Evolutionary conservation across 2,797 vertebrate genomes (phyloP).

Genomic region (Tympanoctomys barrerae): DNA sequence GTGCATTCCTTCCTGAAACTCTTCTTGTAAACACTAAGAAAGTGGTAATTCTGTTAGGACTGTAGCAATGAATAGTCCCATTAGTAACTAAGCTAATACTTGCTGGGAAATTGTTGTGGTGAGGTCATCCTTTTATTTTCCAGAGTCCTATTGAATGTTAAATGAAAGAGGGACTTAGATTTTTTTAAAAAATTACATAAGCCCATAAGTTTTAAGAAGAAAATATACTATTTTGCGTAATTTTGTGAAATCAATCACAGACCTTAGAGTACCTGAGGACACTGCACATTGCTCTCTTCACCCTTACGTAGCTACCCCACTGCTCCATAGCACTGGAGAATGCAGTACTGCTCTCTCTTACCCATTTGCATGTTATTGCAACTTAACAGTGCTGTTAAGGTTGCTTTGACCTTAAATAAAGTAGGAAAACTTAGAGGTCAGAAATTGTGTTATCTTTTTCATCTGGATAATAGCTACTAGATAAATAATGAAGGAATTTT

Average conservation of each 20-base stretch:
- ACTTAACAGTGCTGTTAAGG: neutral
- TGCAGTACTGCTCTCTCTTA: neutral
- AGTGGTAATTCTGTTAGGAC: neutral
- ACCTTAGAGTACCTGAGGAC: neutral
- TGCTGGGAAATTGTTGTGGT: neutral
- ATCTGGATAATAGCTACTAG: neutral
- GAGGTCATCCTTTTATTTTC: neutral
- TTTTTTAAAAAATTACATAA: neutral
- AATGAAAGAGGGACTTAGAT: neutral
- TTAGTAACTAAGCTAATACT: neutral
- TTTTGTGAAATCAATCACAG: neutral
- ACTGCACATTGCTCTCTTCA: neutral
- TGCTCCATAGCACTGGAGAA: too few species aligned
- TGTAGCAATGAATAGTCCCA: neutral
- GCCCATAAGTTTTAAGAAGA: neutral
- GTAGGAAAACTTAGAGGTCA: neutral
- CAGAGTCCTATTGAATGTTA: neutral
- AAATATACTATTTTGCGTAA: neutral
- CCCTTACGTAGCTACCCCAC: too few species aligned
- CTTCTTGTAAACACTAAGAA: neutral
- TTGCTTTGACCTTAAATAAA: neutral
- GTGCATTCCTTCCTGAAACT: neutral
- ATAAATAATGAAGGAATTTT: neutral
- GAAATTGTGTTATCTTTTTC: neutral
- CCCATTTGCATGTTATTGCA: neutral